phyloP scores from a whole-genome alignment of 2,113 vertebrate genomes.

The Oreochromis spilurus region DNA sequence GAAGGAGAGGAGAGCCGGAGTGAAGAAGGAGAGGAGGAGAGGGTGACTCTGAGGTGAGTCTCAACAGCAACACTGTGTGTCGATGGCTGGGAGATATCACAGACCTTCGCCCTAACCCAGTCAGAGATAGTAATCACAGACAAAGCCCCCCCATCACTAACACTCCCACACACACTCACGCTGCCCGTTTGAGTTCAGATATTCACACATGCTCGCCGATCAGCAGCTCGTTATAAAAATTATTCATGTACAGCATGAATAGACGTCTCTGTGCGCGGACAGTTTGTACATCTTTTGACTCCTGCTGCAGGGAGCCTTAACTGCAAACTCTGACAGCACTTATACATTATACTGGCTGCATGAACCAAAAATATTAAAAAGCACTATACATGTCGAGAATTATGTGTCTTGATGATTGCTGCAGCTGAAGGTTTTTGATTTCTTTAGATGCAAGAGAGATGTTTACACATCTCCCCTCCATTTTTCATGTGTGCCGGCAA shows the following conservation, averaged over 20 bases:
- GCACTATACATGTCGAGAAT: not conserved
- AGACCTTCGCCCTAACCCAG: slow-evolving; percentile 63
- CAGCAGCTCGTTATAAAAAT: slow-evolving; percentile 55
- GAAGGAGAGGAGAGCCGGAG: slow-evolving; percentile 3
- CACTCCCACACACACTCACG: not conserved
- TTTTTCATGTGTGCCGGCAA: not conserved
- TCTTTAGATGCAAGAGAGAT: not conserved
- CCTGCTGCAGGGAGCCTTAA: not conserved
- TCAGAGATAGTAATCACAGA: slow-evolving; percentile 63
- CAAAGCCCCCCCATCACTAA: slow-evolving; percentile 10
- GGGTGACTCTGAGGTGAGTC: slow-evolving; percentile 61
- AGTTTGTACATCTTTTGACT: slow-evolving; percentile 37
- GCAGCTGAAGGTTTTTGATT: not conserved
- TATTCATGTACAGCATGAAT: slow-evolving; percentile 29
- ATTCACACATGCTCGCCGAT: slow-evolving; percentile 16
- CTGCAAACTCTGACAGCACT: slow-evolving; percentile 10
- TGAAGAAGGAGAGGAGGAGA: slow-evolving; percentile 11
- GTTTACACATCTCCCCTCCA: not conserved
- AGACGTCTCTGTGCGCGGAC: not conserved
- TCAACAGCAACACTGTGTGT: slow-evolving; percentile 57
- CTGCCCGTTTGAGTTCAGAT: slow-evolving; percentile 10
- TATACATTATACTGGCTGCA: not conserved
- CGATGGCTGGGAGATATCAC: slow-evolving; percentile 64
- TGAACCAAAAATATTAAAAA: not conserved
- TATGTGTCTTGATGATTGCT: not conserved